These are phyloP conservation scores for Ifrita kowaldi DNA, from an alignment of 2,113 vertebrate genomes.

Conservation along the genomic window DNA sequence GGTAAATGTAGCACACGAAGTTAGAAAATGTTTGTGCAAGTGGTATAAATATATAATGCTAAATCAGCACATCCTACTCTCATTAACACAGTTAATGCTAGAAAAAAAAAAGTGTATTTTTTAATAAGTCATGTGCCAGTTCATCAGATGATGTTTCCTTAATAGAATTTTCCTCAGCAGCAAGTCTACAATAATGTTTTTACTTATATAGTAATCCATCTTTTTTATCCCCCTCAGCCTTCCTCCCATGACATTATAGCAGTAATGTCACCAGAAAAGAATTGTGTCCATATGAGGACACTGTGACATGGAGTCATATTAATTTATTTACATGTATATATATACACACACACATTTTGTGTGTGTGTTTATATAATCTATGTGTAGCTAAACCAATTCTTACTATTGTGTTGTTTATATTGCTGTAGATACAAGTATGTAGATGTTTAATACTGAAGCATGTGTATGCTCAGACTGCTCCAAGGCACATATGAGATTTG, in stretches of 20 bases:
- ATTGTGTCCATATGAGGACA: neutral
- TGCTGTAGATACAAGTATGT: neutral
- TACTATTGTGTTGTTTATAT: neutral
- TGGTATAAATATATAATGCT: neutral
- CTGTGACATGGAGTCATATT: neutral
- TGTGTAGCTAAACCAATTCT: neutral
- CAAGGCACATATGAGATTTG: neutral
- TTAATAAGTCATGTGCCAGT: neutral
- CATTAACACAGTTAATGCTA: neutral
- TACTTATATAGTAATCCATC: neutral
- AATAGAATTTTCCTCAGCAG: neutral
- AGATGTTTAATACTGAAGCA: neutral
- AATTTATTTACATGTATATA: neutral
- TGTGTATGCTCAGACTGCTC: neutral
- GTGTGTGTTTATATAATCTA: neutral
- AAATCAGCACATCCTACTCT: neutral
- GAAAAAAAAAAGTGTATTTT: neutral
- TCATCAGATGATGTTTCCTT: neutral
- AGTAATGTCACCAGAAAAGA: neutral
- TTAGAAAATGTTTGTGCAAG: neutral
- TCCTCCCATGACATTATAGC: neutral
- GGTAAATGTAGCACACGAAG: neutral
- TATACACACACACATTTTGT: accelerated
- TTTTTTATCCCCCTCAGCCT: neutral
- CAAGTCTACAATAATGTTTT: neutral